These are phyloP conservation scores for Elgaria multicarinata DNA, from an alignment of 2,113 vertebrate genomes.

Conservation along the genomic window DNA sequence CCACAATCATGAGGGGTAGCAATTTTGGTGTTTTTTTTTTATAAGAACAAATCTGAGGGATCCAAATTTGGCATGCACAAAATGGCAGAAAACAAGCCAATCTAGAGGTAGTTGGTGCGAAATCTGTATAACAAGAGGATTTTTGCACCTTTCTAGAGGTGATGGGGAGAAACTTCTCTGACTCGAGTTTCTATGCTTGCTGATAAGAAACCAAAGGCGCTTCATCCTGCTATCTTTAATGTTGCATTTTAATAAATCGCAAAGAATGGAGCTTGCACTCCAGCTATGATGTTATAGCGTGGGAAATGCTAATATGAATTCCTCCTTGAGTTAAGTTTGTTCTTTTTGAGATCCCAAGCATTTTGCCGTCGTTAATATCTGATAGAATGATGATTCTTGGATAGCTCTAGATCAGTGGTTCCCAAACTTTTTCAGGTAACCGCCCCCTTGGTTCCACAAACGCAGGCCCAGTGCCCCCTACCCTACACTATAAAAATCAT, in stretches of 20 bases:
- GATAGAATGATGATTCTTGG: constrained; percentile 56
- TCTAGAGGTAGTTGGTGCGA: background rate
- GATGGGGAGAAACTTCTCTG: background rate
- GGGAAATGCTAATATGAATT: rapidly evolving
- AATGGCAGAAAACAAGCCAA: background rate
- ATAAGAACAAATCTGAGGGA: background rate
- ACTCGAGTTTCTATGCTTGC: background rate
- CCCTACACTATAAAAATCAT: no score
- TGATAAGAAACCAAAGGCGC: background rate
- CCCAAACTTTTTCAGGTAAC: no score
- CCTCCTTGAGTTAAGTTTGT: background rate
- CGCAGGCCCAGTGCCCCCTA: no score
- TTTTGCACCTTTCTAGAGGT: background rate
- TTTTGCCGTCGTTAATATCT: constrained; percentile 26
- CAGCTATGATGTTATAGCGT: background rate
- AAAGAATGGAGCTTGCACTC: background rate
- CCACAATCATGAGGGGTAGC: background rate
- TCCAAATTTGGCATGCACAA: background rate
- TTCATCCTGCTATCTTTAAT: background rate
- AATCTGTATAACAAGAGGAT: background rate
- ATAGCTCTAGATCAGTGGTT: constrained; percentile 11
- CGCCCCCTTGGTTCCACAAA: no score
- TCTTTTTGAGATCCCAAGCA: constrained; percentile 29
- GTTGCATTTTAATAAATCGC: background rate
- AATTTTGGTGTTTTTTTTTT: background rate